These are phyloP conservation scores for Gambusia affinis DNA, from an alignment of 2,113 vertebrate species.

Conservation along the genomic window DNA sequence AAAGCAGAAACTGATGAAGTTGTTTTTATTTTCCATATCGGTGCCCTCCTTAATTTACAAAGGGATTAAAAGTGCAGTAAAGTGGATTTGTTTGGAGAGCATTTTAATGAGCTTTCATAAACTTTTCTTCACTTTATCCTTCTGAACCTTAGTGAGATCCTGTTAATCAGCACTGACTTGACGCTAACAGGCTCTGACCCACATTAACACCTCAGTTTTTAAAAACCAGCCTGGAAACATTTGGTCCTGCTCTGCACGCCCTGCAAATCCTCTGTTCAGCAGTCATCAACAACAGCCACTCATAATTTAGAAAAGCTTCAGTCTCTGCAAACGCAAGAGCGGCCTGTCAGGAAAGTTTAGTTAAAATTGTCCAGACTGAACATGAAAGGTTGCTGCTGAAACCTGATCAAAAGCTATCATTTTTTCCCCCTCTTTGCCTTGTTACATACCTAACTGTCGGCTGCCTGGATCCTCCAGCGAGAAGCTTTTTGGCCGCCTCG, in stretches of 20 bases:
- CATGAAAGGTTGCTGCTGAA: constrained; percentile 63
- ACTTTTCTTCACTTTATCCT: neutral
- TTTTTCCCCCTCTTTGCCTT: constrained; percentile 52
- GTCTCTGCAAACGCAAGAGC: constrained; percentile 52
- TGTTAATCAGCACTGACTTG: neutral
- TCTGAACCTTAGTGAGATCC: neutral
- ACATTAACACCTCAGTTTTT: constrained; percentile 7
- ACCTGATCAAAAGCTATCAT: constrained; percentile 64
- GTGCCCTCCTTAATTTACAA: too few relatives aligned
- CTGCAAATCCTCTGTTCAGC: constrained; percentile 28
- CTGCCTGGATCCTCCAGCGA: constrained; percentile 58
- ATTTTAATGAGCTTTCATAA: neutral
- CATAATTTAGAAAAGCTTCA: constrained; percentile 53
- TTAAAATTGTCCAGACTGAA: constrained; percentile 63
- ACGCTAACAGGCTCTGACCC: neutral
- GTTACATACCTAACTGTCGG: constrained; percentile 66
- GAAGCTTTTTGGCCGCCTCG: constrained; percentile 64
- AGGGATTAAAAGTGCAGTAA: too few relatives aligned
- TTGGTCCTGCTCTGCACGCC: constrained; percentile 10
- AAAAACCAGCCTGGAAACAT: constrained; percentile 33
- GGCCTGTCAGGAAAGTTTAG: constrained; percentile 55
- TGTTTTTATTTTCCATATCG: too few relatives aligned
- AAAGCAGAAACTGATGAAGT: too few relatives aligned
- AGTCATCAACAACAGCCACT: constrained; percentile 55
- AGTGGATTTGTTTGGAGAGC: too few relatives aligned